These are phyloP conservation scores for Gallinago paraguaiae DNA, from an alignment of 2,113 vertebrate species.

Conservation along the genomic window DNA sequence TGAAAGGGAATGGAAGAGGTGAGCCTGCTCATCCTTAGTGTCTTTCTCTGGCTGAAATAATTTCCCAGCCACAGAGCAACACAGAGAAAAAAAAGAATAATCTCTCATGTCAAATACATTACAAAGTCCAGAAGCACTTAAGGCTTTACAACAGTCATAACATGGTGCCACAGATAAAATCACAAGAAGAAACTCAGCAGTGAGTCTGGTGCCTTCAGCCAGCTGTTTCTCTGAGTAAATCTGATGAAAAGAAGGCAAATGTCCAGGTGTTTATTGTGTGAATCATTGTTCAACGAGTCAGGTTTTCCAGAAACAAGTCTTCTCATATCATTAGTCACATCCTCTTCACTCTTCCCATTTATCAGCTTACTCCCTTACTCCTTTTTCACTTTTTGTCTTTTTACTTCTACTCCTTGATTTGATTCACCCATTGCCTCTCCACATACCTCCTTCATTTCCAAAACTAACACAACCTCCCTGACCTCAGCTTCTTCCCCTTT, in stretches of 20 bases:
- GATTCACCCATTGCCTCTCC: background rate
- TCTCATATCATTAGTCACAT: slow-evolving; percentile 38
- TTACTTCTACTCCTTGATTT: background rate
- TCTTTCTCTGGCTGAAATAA: background rate
- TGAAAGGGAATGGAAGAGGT: background rate
- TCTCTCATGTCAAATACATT: slow-evolving; percentile 14
- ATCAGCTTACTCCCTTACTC: background rate
- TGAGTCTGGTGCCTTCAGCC: background rate
- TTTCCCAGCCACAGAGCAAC: background rate
- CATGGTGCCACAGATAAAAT: slow-evolving; percentile 50
- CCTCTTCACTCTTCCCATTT: slow-evolving; percentile 16
- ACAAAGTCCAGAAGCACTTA: slow-evolving; percentile 59
- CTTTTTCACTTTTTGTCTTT: background rate
- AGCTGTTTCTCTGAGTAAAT: slow-evolving; percentile 39
- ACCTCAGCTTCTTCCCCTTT: background rate
- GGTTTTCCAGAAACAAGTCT: slow-evolving; percentile 67
- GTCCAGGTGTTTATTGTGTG: slow-evolving; percentile 50
- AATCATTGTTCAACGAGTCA: slow-evolving; percentile 43
- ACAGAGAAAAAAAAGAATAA: background rate
- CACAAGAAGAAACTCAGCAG: slow-evolving; percentile 2
- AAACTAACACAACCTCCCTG: background rate
- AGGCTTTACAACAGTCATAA: slow-evolving; percentile 57
- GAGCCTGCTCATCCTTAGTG: background rate
- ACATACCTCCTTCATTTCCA: background rate
- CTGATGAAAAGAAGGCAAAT: background rate